Evolutionary conservation across 2,888 invertebrate genomes (phyloP).

Genomic region (Pheosia tremula): DNA sequence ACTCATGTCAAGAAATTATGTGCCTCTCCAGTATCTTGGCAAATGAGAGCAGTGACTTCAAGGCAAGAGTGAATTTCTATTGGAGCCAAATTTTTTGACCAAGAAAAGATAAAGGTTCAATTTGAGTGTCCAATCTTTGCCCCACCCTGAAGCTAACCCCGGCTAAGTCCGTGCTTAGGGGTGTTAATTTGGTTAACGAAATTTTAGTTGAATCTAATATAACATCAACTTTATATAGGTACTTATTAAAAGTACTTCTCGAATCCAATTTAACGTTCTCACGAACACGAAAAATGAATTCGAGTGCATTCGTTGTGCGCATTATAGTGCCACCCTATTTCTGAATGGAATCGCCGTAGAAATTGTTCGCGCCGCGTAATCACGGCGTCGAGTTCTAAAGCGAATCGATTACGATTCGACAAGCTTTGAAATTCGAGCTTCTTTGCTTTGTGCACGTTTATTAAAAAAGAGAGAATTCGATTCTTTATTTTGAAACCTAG

Average conservation of each 20-base stretch:
- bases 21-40: no score
- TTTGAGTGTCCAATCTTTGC: no score
- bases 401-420: slow-evolving; percentile 64
- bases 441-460: slow-evolving; percentile 47
- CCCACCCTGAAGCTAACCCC: no score
- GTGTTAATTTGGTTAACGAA: no score
- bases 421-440: slow-evolving; percentile 63
- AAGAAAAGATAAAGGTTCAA: no score
- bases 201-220: no score
- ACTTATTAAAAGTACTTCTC: neutral
- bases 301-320: slow-evolving; percentile 42
- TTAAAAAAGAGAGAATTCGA: slow-evolving; percentile 11
- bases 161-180: no score
- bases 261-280: slow-evolving; percentile 48
- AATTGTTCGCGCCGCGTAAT: slow-evolving; percentile 41
- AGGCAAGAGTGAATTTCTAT: no score
- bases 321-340: slow-evolving; percentile 57
- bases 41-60: no score
- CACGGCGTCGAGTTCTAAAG: slow-evolving; percentile 51
- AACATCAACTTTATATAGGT: neutral
- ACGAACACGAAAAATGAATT: slow-evolving; percentile 52
- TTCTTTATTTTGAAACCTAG: neutral
- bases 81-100: no score
- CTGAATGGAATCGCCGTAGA: slow-evolving; percentile 45
- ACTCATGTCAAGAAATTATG: no score